Evolutionary conservation across 2,888 invertebrate genomes (phyloP), one percentile per base, ranked within the genome.

Genomic region (Slavum lentiscoides): DNA sequence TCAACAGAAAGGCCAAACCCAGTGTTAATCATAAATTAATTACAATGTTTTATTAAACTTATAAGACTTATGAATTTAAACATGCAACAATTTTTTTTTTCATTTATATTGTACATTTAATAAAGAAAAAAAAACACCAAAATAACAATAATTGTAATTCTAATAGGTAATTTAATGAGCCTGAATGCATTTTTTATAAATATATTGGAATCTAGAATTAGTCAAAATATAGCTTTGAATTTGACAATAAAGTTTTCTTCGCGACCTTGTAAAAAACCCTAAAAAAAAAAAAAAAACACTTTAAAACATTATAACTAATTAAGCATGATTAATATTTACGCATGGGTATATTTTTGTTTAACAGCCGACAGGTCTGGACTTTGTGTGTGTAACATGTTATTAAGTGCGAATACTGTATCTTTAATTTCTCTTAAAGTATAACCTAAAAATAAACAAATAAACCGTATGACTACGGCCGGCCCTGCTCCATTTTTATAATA

Each of bases 191-290:
- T 37, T 74, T 55, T 30, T 19, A 21, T 39, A 11, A 66, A 58
- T 4, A 55, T 8, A 19, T 37, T 43, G 8, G 9, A 68, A 69
- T 62, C n/a, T n/a, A 21, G 37, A 43, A n/a, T 77, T 23, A 77
- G 21, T 69, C 69, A 69, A 77, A 80, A 17, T 13, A 37, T 39
- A 80, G 53, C 37, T 64, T 70, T 8, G 72, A 64, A 66, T 64
- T 72, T 55, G 39, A 86, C 83, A 90, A 85, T 53, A 94, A 88
- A 37, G 94, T 92, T 83, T 93, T 91, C 87, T 93, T 94, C 83
- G 96, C 95, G 82, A 96, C 96, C 89, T 95, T 94, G 86, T 93
- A 95, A 88, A 97, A 97, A 86, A 96, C 93, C 85, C 90, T 90
- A 86, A 75, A 88, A 88, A 83, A 83, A 82, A 84, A 82, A 67